Conservation (phyloP, 1,140 invertebrate species). For the Caenorhabditis remanei region DNA sequence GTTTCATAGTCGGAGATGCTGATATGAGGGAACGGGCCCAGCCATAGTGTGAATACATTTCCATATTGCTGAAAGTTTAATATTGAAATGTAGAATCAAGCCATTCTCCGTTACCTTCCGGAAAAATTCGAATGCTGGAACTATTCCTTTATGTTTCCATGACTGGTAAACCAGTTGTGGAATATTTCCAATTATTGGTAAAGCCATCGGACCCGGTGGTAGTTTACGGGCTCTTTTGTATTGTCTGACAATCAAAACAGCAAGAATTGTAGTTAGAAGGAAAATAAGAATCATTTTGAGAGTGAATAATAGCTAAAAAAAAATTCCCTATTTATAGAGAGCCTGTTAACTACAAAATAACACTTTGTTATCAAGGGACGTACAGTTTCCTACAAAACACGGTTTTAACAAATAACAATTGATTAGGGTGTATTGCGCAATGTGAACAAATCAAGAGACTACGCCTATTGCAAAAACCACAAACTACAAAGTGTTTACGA, state of each 20-base stretch:
- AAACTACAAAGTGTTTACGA: no score
- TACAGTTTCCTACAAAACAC: no score
- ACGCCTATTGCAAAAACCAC: no score
- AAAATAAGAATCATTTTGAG: background rate
- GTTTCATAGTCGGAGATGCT: slow-evolving; percentile 33
- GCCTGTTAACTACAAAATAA: no score
- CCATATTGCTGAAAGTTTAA: slow-evolving; percentile 22
- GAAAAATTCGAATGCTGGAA: background rate
- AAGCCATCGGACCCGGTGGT: slow-evolving; percentile 11
- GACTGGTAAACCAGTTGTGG: background rate
- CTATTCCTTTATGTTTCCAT: background rate
- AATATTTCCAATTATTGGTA: slow-evolving; percentile 23
- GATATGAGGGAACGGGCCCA: slow-evolving; percentile 53
- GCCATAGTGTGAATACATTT: slow-evolving; percentile 41
- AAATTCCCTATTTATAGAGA: no score
- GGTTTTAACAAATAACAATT: no score
- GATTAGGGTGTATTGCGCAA: no score
- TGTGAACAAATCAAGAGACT: no score
- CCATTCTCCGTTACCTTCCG: background rate
- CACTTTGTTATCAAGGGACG: no score
- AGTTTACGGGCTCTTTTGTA: background rate
- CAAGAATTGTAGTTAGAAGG: background rate
- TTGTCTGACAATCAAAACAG: slow-evolving; percentile 23
- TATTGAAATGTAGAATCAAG: background rate
- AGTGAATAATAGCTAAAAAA: no score